These are phyloP conservation scores for Pinna nobilis DNA, from an alignment of 1,140 invertebrate genomes.

Conservation along the genomic window DNA sequence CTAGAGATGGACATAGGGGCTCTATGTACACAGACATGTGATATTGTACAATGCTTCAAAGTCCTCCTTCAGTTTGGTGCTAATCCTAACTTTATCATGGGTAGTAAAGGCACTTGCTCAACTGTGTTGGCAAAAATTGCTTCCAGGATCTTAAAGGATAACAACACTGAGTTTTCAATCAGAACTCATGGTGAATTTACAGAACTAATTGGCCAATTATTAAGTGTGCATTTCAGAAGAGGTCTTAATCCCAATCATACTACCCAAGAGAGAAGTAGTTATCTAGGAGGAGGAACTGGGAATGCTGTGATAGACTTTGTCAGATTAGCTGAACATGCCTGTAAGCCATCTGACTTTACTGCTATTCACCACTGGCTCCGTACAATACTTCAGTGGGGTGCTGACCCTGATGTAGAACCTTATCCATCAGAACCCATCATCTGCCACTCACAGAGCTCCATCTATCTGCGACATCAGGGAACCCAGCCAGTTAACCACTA, in stretches of 20 bases:
- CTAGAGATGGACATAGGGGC: slow-evolving; percentile 53
- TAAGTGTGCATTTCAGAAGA: slow-evolving; percentile 55
- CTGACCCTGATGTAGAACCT: slow-evolving; percentile 70
- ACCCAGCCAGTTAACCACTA: slow-evolving; percentile 68
- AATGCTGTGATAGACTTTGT: slow-evolving; percentile 69
- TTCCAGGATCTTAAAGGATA: slow-evolving; percentile 45
- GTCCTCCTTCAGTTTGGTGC: slow-evolving; percentile 61
- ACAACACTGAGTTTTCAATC: slow-evolving; percentile 3
- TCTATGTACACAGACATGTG: slow-evolving; percentile 45
- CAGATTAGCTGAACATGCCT: slow-evolving; percentile 50
- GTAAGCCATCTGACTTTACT: slow-evolving; percentile 51
- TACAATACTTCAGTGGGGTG: slow-evolving; percentile 70
- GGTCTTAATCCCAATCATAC: slow-evolving; percentile 68
- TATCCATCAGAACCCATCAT: slow-evolving; percentile 71
- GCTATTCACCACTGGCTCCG: slow-evolving; percentile 64
- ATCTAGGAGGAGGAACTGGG: slow-evolving; percentile 55
- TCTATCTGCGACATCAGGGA: slow-evolving; percentile 67
- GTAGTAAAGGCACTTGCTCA: slow-evolving; percentile 47
- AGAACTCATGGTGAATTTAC: slow-evolving; percentile 42
- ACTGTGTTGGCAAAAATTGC: slow-evolving; percentile 59
- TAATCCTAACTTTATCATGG: slow-evolving; percentile 55
- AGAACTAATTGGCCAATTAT: slow-evolving; percentile 53
- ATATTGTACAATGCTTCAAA: slow-evolving; percentile 51
- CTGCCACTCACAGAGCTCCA: slow-evolving; percentile 71
- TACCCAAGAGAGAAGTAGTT: slow-evolving; percentile 40